A percentile compares a stretch with the other conserved stretches of the same genome.
Evolutionary conservation across 2,888 invertebrate species (phyloP).

Genomic region (Melipona bicolor): DNA sequence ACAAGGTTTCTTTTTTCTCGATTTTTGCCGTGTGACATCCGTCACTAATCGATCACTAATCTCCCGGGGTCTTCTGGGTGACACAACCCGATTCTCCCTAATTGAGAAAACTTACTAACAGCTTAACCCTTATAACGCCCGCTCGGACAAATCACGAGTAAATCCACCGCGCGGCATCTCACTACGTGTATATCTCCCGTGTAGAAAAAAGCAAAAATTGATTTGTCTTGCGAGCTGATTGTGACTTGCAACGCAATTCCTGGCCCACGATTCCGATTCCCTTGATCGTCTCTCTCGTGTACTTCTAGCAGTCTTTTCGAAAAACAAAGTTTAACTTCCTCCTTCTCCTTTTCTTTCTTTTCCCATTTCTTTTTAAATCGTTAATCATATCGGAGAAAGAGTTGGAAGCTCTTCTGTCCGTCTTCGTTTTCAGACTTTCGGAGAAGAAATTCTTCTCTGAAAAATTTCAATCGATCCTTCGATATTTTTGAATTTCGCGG

Average conservation of each 20-base stretch:
- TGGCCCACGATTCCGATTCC: constrained; percentile 81
- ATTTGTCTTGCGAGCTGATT: constrained; percentile 84
- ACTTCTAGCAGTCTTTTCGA: constrained; percentile 9
- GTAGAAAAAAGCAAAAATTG: constrained; percentile 74
- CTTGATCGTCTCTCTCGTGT: constrained; percentile 48
- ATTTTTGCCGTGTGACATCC: too few species aligned
- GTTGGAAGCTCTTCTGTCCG: not conserved
- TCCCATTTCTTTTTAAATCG: not conserved
- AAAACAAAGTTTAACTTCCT: not conserved
- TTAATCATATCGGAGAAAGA: not conserved
- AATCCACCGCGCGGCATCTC: constrained; percentile 54
- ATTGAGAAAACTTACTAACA: constrained; percentile 70
- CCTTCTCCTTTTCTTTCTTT: not conserved
- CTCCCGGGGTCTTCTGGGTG: constrained; percentile 29
- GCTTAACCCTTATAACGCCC: constrained; percentile 82
- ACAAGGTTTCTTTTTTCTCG: not conserved
- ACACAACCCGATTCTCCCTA: constrained; percentile 77
- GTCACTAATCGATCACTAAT: constrained; percentile 13
- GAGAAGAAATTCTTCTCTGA: too few species aligned
- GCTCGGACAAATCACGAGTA: constrained; percentile 81
- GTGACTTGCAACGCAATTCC: constrained; percentile 85
- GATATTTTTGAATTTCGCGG: too few species aligned
- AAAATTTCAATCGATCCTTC: too few species aligned
- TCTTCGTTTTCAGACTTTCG: too few species aligned
- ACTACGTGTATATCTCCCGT: constrained; percentile 22